phyloP scores from a whole-genome alignment of 1,140 invertebrate genomes.

The Artemia franciscana region DNA sequence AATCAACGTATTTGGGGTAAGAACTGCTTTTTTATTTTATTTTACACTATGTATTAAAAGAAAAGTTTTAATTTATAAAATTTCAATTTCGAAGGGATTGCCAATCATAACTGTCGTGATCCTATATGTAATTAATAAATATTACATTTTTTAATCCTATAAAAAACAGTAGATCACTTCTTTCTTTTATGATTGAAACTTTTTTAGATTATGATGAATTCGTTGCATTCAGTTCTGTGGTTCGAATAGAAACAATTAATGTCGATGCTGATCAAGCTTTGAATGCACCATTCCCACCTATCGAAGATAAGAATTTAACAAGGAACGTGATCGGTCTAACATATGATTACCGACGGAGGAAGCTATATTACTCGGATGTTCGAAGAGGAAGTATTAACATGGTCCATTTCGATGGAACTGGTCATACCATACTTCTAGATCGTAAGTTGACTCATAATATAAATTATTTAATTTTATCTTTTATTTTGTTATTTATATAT shows the following conservation, averaged over 20 bases:
- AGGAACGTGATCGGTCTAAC: slow-evolving; percentile 60
- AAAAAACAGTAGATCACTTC: too few relatives aligned
- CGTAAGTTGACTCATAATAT: slow-evolving; percentile 25
- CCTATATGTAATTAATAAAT: too few relatives aligned
- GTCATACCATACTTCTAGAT: slow-evolving; percentile 38
- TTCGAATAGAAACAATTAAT: slow-evolving; percentile 47
- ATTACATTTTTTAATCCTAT: too few relatives aligned
- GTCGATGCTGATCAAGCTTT: slow-evolving; percentile 38
- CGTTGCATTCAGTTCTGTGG: slow-evolving; percentile 44
- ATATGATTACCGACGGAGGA: slow-evolving; percentile 41
- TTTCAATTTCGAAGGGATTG: too few relatives aligned
- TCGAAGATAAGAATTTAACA: slow-evolving; percentile 41
- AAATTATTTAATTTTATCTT: neutral
- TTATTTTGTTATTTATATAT: neutral
- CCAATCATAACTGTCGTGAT: too few relatives aligned
- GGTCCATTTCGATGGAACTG: slow-evolving; percentile 55
- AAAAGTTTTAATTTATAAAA: too few relatives aligned
- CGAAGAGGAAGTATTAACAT: slow-evolving; percentile 54
- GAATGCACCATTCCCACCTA: slow-evolving; percentile 48
- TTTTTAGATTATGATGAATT: slow-evolving; percentile 42
- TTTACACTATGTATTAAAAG: too few relatives aligned
- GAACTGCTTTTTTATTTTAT: too few relatives aligned
- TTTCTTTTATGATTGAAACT: slow-evolving; percentile 7
- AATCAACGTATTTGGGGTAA: too few relatives aligned
- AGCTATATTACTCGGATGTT: slow-evolving; percentile 68